phyloP scores from a whole-genome alignment of 2,797 vertebrate genomes.

The Scleropages formosus region DNA sequence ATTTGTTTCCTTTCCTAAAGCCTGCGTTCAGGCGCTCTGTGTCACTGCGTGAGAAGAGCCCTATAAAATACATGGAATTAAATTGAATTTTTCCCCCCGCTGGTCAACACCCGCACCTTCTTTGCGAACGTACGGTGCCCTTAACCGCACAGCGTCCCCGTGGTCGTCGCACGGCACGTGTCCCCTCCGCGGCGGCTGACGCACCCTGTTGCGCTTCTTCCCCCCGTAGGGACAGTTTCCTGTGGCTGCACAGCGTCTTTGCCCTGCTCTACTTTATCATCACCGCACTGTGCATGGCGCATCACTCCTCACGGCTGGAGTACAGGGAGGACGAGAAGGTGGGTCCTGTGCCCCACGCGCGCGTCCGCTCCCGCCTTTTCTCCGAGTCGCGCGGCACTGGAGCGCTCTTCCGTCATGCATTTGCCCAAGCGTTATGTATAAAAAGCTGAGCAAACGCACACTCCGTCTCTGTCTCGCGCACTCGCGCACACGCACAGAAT shows the following conservation, averaged over 20 bases:
- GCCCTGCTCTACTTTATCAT: conserved; percentile 89
- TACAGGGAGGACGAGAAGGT: conserved; percentile 88
- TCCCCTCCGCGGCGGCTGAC: conserved; percentile 10
- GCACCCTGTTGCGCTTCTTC: not conserved
- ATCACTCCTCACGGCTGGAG: conserved; percentile 83
- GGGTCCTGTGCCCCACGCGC: conserved; percentile 39
- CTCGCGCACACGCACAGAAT: no score
- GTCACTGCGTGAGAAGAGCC: no score
- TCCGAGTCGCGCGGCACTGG: not conserved
- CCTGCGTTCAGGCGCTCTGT: no score
- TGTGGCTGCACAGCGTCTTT: conserved; percentile 91
- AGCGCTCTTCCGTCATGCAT: not conserved
- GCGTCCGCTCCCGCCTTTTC: no score
- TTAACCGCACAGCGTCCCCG: not conserved
- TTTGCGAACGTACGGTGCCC: not conserved
- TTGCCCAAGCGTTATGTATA: not conserved
- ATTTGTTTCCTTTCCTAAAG: no score
- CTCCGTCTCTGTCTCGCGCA: no score
- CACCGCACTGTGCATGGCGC: conserved; percentile 84
- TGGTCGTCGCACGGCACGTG: not conserved
- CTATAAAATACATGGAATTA: no score
- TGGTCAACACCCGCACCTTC: not conserved
- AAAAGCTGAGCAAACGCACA: no score
- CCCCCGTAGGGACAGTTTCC: conserved; percentile 74
- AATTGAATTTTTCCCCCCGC: no score